Base-by-base conservation (phyloP, 92 coral and sea anemone species). In the Pocillopora grandis region DNA sequence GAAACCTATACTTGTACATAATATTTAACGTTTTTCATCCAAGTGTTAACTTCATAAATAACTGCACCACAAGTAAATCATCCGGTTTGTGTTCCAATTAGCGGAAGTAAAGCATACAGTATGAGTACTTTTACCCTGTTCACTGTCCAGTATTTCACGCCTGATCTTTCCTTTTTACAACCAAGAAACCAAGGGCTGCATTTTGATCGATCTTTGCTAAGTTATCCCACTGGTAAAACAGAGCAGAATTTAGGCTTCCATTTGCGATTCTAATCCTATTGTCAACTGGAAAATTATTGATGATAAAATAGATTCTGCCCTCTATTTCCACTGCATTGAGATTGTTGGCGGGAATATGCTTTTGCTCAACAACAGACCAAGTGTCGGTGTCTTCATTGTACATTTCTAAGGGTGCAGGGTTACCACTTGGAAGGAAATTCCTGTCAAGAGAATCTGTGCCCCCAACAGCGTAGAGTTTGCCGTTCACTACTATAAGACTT, bases 361-460 rank as follows among this genome's bases (percentile, higher is more conserved):
- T 66, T 66, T 66, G 71, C n/a, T 21, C 36, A 21, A 66, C 36
- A 20, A 66, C 70, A 66, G 71, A 66, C 71, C 37, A 66, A 66
- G 71, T 76, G 66, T 3, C 11, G 66, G 17, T 62, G 11, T 62
- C 66, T n/a, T 62, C 66, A 14, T 62, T 62, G 5, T 62, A 62
- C 17, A 62, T 18, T 62, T 62, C 66, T 62, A 62, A 6, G n/a
- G 19, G 19, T 62, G 66, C 19, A 62, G 17, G 19, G 1, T 62
- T 14, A 60, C 10, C 63, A 60, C n/a, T 1, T 14, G 7, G 18
- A 62, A 17, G n/a, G n/a, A n/a, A n/a, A n/a, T n/a, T n/a, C n/a
- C n/a, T n/a, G n/a, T 64, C 27, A 3, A 19, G 17, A 12, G 31
- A 0, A 6, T 17, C 69, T 5, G n/a, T 64, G 10, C 69, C 27